Percentiles rank a stretch among this genome's conserved stretches.
phyloP scores from a whole-genome alignment of 2,888 invertebrate species.

The Pyrochroa serraticornis region DNA sequence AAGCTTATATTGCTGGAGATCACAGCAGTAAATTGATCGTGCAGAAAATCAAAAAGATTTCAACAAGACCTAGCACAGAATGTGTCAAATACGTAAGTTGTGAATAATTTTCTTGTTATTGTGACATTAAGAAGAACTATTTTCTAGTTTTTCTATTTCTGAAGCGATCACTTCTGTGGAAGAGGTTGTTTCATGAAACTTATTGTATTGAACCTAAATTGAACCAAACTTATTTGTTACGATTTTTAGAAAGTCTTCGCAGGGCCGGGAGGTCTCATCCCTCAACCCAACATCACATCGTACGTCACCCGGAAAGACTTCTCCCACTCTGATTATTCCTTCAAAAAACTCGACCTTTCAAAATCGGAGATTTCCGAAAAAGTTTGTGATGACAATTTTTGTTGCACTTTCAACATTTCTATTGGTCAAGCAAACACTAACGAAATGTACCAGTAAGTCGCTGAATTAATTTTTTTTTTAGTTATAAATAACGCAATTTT shows the following conservation, averaged over 20 bases:
- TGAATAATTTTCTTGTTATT: no score
- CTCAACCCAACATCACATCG: conserved; percentile 20
- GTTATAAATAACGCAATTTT: not conserved
- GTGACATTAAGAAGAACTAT: no score
- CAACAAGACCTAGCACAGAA: not conserved
- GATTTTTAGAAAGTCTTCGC: conserved; percentile 28
- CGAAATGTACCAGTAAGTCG: conserved; percentile 40
- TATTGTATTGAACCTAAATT: no score
- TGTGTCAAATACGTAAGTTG: conserved; percentile 1
- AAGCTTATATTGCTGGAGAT: conserved; percentile 27
- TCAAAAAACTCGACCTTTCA: conserved; percentile 32
- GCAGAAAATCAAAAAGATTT: not conserved
- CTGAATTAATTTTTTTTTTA: no score
- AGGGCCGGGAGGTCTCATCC: conserved; percentile 3
- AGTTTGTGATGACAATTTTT: conserved; percentile 38
- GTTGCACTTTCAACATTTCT: conserved; percentile 38
- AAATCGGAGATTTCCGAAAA: conserved; percentile 23
- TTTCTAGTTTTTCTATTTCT: no score
- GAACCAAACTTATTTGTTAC: not conserved
- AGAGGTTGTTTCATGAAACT: no score
- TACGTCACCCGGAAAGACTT: conserved; percentile 33
- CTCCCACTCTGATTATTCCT: conserved; percentile 28
- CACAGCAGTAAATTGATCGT: conserved; percentile 31
- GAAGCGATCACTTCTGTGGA: no score
- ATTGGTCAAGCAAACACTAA: conserved; percentile 16